Base-by-base conservation (phyloP, 2,113 vertebrate species). In the Corvus hawaiiensis region DNA sequence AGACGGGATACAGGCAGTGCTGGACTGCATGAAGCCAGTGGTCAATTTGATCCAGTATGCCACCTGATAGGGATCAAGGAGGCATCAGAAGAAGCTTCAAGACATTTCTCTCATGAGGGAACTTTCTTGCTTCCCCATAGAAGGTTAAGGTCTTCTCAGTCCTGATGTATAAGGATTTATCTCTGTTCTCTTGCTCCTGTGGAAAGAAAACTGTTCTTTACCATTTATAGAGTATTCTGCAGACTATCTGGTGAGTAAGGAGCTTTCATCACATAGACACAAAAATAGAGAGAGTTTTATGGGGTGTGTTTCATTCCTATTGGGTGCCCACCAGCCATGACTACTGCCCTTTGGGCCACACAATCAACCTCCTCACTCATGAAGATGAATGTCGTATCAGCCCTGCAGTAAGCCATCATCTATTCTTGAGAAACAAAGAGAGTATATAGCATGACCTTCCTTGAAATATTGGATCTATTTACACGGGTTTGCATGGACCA, bases 391-490 rank as follows among this genome's bases (percentile, higher is more conserved):
- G 96, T 97, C 59, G 21, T 96, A 97, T 96, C 96, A 87, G 83
- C 73, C 90, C 80, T 73, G 94, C 87, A 97, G 95, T 94, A 97
- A 94, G 89, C 96, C 95, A 97, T 98, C 97, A 97, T 98, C 97
- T 97, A 66, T 98, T 97, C 94, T 97, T 97, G 90, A 96, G 96
- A 96, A 96, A 97, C 90, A 96, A 96, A 96, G 97, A 97, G 93
- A 97, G 95, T 96, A 96, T 97, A 98, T 92, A 97, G 95, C 96
- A 97, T 96, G 97, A 97, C 97, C 97, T 98, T 96, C 91, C 92
- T 98, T 98, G 97, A 98, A 98, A 98, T 98, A 98, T 97, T 98
- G 97, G 96, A 97, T 98, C 98, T 98, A 97, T 98, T 98, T 98
- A 98, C 97, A 97, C 83, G 6, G 89, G 95, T 96, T 97, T 97